These are phyloP conservation scores for Crocidura indochinensis DNA, from an alignment of 2,797 vertebrate species.

Conservation along the genomic window DNA sequence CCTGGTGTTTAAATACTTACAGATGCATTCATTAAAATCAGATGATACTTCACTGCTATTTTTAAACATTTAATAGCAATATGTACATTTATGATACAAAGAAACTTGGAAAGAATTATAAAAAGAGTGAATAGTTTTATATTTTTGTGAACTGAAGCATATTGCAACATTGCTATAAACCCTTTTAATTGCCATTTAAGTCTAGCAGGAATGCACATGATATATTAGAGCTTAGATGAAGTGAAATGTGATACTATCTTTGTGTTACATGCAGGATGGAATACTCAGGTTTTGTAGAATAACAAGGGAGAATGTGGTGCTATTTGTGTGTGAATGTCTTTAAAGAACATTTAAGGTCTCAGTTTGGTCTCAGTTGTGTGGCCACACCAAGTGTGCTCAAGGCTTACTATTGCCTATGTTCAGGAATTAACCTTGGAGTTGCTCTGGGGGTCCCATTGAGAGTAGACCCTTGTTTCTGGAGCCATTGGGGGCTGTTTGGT, in stretches of 20 bases:
- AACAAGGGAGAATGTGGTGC: neutral
- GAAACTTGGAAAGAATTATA: neutral
- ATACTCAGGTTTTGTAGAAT: conserved; percentile 38
- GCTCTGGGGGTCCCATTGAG: conserved; percentile 18
- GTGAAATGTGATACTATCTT: neutral
- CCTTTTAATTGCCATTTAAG: conserved; percentile 26
- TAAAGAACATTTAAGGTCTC: conserved; percentile 13
- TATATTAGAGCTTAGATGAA: conserved; percentile 43
- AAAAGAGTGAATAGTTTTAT: neutral
- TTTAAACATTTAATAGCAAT: conserved; percentile 7
- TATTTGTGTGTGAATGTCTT: conserved; percentile 30
- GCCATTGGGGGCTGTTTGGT: too few relatives aligned
- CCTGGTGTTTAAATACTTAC: conserved; percentile 23
- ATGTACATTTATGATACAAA: conserved; percentile 35
- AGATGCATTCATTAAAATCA: conserved; percentile 31
- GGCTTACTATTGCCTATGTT: too few relatives aligned
- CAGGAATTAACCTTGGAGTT: too few relatives aligned
- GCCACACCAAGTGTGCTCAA: too few relatives aligned
- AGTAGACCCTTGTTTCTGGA: conserved; percentile 44
- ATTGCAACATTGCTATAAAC: conserved; percentile 29
- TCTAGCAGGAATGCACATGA: neutral
- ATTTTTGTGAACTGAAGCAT: conserved; percentile 55
- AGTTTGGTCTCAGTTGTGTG: conserved; percentile 40
- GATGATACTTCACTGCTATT: neutral
- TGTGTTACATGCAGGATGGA: neutral